These are phyloP conservation scores for Melanchra persicariae DNA, from an alignment of 2,888 invertebrate species.

Conservation along the genomic window DNA sequence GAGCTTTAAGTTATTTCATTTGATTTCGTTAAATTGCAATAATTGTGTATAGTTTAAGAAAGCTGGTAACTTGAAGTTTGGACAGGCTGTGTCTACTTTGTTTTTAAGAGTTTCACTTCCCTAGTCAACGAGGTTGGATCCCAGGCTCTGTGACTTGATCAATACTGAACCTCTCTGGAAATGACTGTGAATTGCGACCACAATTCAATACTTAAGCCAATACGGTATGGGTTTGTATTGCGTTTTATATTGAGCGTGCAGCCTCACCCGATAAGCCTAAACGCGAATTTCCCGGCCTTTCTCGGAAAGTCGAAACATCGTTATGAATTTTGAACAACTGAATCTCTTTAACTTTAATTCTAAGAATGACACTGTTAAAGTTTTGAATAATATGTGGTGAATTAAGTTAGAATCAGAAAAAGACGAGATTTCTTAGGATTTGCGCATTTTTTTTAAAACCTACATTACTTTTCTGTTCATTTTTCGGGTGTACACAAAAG, in stretches of 20 bases:
- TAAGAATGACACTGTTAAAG: background rate
- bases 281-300: conserved; percentile 21
- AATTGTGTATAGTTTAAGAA: background rate
- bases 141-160: background rate
- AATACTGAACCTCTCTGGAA: background rate
- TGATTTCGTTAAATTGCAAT: background rate
- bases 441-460: background rate
- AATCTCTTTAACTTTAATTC: background rate
- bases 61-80: background rate
- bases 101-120: background rate
- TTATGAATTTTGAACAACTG: background rate
- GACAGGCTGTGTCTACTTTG: background rate
- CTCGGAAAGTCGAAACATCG: background rate
- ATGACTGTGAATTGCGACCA: conserved; percentile 1
- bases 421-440: background rate
- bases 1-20: background rate
- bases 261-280: conserved; percentile 12
- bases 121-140: background rate
- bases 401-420: background rate
- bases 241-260: conserved; percentile 25
- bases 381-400: background rate
- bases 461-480: background rate
- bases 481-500: too few species aligned
- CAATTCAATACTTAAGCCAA: conserved; percentile 29
- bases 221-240: conserved; percentile 38